phyloP scores from a whole-genome alignment of 2,113 vertebrate species.

The Sceloporus tristichus region DNA sequence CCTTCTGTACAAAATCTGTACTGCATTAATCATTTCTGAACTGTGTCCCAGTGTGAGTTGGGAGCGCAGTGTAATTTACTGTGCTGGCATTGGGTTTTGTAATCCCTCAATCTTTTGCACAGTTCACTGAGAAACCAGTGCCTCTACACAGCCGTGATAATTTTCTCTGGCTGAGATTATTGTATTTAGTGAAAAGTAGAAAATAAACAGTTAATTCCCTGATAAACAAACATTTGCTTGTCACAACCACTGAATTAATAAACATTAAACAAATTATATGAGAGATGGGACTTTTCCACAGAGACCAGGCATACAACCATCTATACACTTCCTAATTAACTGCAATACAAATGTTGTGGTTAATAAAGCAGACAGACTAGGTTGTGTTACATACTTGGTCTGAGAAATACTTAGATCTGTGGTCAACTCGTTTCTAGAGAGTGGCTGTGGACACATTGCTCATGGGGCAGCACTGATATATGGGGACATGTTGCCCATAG shows the following conservation, averaged over 20 bases:
- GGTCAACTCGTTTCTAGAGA: not conserved
- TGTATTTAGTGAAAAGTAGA: constrained; percentile 61
- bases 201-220: constrained; percentile 75
- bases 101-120: constrained; percentile 67
- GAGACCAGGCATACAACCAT: constrained; percentile 27
- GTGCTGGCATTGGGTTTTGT: constrained; percentile 67
- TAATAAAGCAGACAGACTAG: too few species aligned
- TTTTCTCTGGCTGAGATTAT: constrained; percentile 63
- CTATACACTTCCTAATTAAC: constrained; percentile 29
- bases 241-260: constrained; percentile 75
- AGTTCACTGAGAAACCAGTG: constrained; percentile 65
- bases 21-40: constrained; percentile 59
- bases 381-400: too few species aligned
- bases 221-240: constrained; percentile 70
- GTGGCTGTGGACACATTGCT: too few species aligned
- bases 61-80: constrained; percentile 70
- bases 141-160: constrained; percentile 56
- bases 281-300: constrained; percentile 40
- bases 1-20: constrained; percentile 66
- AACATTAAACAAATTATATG: constrained; percentile 55
- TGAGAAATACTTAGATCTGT: too few species aligned
- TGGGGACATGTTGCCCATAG: too few species aligned
- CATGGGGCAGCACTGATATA: too few species aligned
- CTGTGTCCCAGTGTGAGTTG: constrained; percentile 43
- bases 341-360: constrained; percentile 12